Evolutionary conservation across 1,140 invertebrate species (phyloP).

Genomic region (Laupala kohalensis): DNA sequence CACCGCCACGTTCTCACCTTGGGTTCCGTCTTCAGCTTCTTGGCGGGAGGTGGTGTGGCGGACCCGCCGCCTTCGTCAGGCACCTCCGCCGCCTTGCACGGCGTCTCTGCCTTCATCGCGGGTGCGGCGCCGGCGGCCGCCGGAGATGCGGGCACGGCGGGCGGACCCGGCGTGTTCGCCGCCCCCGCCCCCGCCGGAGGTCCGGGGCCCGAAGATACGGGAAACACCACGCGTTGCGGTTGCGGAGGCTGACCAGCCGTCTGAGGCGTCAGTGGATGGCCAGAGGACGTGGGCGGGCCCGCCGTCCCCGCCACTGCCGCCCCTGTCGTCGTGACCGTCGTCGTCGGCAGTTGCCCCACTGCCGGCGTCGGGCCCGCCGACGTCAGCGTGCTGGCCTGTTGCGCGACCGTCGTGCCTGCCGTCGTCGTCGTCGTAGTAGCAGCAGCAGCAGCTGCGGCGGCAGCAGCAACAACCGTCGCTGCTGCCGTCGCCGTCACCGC

Average conservation of each 20-base stretch:
- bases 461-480: not conserved
- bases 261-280: not conserved
- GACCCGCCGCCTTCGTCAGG: constrained; percentile 10
- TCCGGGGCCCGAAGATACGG: constrained; percentile 26
- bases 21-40: constrained; percentile 50
- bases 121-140: constrained; percentile 34
- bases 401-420: not conserved
- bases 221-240: constrained; percentile 26
- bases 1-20: constrained; percentile 46
- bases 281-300: constrained; percentile 14
- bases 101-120: constrained; percentile 34
- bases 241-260: constrained; percentile 22
- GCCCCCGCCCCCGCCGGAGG: constrained; percentile 27
- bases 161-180: constrained; percentile 24
- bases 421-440: not conserved
- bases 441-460: not conserved
- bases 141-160: constrained; percentile 28
- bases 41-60: constrained; percentile 42
- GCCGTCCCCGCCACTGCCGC: constrained; percentile 25
- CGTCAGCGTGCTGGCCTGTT: constrained; percentile 16
- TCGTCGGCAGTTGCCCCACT: constrained; percentile 22
- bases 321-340: constrained; percentile 26
- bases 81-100: constrained; percentile 30
- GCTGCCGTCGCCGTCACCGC: not conserved
- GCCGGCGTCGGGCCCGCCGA: constrained; percentile 29